Evolutionary conservation across 2,113 vertebrate genomes (phyloP).

Genomic region (Pelvicachromis taeniatus): DNA sequence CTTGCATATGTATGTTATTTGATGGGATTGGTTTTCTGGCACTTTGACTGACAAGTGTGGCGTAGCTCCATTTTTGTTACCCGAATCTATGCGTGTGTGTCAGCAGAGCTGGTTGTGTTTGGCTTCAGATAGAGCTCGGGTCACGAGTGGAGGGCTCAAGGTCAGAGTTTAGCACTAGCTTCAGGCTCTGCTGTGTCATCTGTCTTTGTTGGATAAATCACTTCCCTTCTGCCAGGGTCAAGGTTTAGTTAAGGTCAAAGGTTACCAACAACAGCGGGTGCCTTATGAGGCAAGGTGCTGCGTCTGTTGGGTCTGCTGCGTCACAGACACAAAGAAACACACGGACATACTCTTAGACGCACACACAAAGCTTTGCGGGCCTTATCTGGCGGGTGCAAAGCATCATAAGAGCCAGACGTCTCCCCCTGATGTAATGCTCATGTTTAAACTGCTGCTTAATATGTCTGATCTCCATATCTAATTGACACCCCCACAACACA

Average conservation of each 20-base stretch:
- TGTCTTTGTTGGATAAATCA: slow-evolving; percentile 60
- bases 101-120: slow-evolving; percentile 29
- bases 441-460: slow-evolving; percentile 65
- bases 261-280: slow-evolving; percentile 63
- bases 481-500: slow-evolving; percentile 52
- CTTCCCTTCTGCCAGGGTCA: slow-evolving; percentile 71
- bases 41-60: slow-evolving; percentile 40
- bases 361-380: slow-evolving; percentile 34
- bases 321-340: slow-evolving; percentile 52
- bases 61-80: slow-evolving; percentile 22
- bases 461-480: slow-evolving; percentile 83
- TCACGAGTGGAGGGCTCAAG: not conserved
- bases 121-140: slow-evolving; percentile 41
- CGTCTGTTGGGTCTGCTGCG: slow-evolving; percentile 53
- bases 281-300: slow-evolving; percentile 52
- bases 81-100: slow-evolving; percentile 12
- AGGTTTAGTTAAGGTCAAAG: slow-evolving; percentile 74
- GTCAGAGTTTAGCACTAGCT: slow-evolving; percentile 29
- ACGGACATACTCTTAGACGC: not conserved
- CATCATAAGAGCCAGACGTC: slow-evolving; percentile 44
- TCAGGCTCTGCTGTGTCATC: slow-evolving; percentile 37
- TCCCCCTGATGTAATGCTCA: slow-evolving; percentile 52
- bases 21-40: slow-evolving; percentile 40
- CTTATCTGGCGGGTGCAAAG: slow-evolving; percentile 56
- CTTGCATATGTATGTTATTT: slow-evolving; percentile 52